Evolutionary conservation across 92 coral and sea anemone genomes (phyloP), one percentile per base, ranked within the genome.

Genomic region (Zoanthus gigantus): DNA sequence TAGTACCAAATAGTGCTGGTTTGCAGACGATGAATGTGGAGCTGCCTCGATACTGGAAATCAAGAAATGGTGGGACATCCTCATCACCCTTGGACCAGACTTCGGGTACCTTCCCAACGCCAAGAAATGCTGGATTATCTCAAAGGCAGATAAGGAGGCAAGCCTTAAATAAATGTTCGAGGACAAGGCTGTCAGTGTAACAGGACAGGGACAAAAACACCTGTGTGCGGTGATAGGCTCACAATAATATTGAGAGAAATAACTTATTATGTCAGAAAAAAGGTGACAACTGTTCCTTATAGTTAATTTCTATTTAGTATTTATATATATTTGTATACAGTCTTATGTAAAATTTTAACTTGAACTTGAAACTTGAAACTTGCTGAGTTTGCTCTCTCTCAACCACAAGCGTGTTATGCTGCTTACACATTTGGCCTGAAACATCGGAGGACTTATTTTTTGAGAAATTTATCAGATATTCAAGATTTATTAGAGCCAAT

Each of bases 401-500:
- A 23, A 23, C 23, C 23, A 23, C 23, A 23, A 23, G 23, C 23
- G 23, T 23, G 23, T 23, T 23, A 56, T 56, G 17, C 61, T 9
- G 14, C 61, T 9, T 56, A 1, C 61, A 56, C 61, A 13, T 56
- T 56, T 9, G 14, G 61, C 61, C 15, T 9, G 61, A 56, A 56
- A 56, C 61, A 56, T 56, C 9, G 61, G 13, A 10, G 61, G 61
- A 9, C 61, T 56, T 56, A 56, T 9, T 56, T 56, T 56, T 9
- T 56, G 10, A 56, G 61, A 75, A 78, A 37, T 44, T 23, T 78
- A 10, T 69, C 84, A 78, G 84, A 78, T 18, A 78, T 5, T 78
- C 84, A 78, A 14, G 84, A 78, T 48, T 17, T 78, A 52, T n/a
- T 78, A 45, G 72, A 78, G 84, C 84, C 84, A 52, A 17, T 78